Conservation (phyloP, 2,888 invertebrate genomes). For the Thysanoteuthis rhombus region DNA sequence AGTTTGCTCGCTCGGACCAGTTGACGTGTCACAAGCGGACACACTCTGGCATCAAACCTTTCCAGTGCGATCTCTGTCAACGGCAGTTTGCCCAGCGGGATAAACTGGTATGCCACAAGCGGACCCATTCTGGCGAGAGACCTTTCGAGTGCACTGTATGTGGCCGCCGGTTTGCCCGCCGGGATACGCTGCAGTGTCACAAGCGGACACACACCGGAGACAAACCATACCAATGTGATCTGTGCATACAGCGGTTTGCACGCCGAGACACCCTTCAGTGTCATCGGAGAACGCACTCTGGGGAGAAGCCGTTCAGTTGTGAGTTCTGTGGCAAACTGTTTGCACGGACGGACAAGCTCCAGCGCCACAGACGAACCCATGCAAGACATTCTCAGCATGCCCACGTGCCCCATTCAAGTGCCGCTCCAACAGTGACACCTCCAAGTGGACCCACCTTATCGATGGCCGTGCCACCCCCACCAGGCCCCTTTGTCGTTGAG, state of each 20-base stretch:
- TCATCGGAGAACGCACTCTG: conserved; percentile 23
- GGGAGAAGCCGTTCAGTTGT: conserved; percentile 27
- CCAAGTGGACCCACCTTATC: neutral
- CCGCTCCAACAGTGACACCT: neutral
- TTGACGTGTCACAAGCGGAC: conserved; percentile 23
- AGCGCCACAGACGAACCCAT: conserved; percentile 23
- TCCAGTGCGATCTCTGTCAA: conserved; percentile 20
- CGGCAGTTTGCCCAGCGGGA: conserved; percentile 31
- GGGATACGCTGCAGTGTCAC: conserved; percentile 30
- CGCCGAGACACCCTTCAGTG: conserved; percentile 13
- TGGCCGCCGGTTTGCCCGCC: conserved; percentile 32
- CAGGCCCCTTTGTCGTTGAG: conserved; percentile 19
- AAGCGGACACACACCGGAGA: conserved; percentile 28
- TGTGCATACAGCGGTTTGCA: conserved; percentile 21
- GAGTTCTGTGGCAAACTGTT: conserved; percentile 24
- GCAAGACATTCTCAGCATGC: conserved; percentile 16
- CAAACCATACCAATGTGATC: conserved; percentile 22
- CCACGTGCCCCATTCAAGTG: conserved; percentile 14
- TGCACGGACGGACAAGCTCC: conserved; percentile 22
- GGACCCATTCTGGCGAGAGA: conserved; percentile 25
- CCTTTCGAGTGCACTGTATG: conserved; percentile 22
- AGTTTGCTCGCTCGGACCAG: conserved; percentile 20
- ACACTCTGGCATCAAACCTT: conserved; percentile 27
- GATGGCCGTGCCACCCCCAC: conserved; percentile 1
- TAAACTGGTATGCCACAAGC: conserved; percentile 29